Base-by-base conservation (phyloP, 2,113 vertebrate species). In the Larimichthys polyactis region DNA sequence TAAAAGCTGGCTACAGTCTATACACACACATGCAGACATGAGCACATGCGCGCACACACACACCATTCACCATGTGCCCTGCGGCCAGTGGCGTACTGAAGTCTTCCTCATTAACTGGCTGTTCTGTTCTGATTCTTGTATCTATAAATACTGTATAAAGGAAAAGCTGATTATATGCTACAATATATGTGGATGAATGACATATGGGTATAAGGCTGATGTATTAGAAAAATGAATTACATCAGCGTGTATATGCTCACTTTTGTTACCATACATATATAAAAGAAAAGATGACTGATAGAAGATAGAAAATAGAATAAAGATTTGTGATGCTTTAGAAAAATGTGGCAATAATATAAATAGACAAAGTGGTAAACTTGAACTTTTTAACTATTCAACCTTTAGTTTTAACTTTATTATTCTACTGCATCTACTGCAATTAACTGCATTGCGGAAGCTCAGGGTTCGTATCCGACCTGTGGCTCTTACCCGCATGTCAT, bases 1-100 rank as follows among this genome's bases (percentile, higher is more conserved):
- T 94, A 93, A 95, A 93, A 92, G 82, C 90, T 79, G 84, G 88
- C 91, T 89, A 77, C 88, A 84, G 65, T 87, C 78, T 86, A 68
- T 43, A 90, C 79, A 74, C 87, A 74, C 64, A 76, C 20, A 76
- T n/a, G 36, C 72, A 82, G 4, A 59, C 36, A 60, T 27, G n/a
- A 64, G 51, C 55, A 29, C 3, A 4, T 32, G 22, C 57, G 40
- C 60, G 63, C 55, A 83, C 60, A 64, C 48, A 80, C 73, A 75
- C 59, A 67, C n/a, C 60, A 75, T 75, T 85, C 71, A 60, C 66
- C 59, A 76, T 75, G 77, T 89, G 84, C 88, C 90, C 89, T 27
- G 60, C 82, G 83, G 92, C 87, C 83, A 85, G 36, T 84, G 78
- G 81, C 86, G 90, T 73, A 88, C 87, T 92, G 72, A 90, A 88